Evolutionary conservation across 2,888 invertebrate species (phyloP).

Genomic region (Epistrophella euchroma): DNA sequence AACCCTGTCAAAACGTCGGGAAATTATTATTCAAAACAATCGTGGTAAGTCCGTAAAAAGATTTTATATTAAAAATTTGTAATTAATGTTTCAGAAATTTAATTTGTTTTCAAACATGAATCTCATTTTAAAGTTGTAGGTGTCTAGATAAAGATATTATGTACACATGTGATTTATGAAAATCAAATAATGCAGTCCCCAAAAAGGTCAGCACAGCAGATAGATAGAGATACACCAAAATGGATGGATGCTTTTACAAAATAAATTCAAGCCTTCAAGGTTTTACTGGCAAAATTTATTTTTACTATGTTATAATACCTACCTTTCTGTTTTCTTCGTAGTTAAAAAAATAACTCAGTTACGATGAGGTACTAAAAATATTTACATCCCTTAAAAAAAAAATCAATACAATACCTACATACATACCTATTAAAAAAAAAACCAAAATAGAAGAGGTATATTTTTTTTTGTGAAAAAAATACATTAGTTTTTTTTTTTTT

Average conservation of each 20-base stretch:
- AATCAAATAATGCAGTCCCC: conserved; percentile 5
- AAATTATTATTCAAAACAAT: too few relatives aligned
- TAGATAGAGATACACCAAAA: neutral
- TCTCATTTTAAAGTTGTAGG: neutral
- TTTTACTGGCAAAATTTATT: neutral
- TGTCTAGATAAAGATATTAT: too few relatives aligned
- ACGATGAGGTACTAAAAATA: conserved; percentile 29
- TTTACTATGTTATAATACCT: neutral
- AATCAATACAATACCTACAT: conserved; percentile 20
- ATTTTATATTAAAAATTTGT: too few relatives aligned
- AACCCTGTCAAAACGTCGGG: too few relatives aligned
- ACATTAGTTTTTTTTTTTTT: conserved; percentile 34
- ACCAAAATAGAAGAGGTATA: conserved; percentile 52
- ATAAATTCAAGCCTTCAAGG: neutral
- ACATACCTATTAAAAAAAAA: conserved; percentile 33
- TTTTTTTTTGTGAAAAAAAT: conserved; percentile 34
- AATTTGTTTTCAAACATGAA: neutral
- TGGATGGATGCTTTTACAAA: conserved; percentile 4
- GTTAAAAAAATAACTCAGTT: conserved; percentile 13
- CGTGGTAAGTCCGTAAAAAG: too few relatives aligned
- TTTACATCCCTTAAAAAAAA: conserved; percentile 29
- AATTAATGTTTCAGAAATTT: neutral
- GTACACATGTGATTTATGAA: neutral
- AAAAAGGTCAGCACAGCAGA: conserved; percentile 3
- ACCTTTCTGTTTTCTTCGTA: neutral